Conservation (phyloP, 1,140 invertebrate genomes). For the Drosophila simulans region DNA sequence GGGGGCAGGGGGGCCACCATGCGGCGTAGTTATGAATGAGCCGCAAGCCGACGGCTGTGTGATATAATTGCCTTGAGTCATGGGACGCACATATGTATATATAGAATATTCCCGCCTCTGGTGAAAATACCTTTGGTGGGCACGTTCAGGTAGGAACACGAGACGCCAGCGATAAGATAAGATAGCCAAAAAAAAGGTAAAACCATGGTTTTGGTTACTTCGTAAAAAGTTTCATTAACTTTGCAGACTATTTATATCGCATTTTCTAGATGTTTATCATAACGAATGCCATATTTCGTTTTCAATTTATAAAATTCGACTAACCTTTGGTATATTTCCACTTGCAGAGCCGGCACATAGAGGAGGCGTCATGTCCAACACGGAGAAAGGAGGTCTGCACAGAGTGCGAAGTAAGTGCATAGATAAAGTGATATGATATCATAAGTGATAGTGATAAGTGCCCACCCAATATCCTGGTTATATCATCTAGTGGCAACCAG, state of each 20-base stretch:
- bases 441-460: conserved; percentile 17
- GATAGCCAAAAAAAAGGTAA: conserved; percentile 1
- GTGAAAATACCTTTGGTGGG: conserved; percentile 13
- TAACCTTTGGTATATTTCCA: conserved; percentile 40
- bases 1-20: conserved; percentile 11
- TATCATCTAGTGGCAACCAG: too few relatives aligned
- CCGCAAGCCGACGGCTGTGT: conserved; percentile 4
- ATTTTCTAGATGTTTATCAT: conserved; percentile 20
- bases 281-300: conserved; percentile 15
- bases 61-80: conserved; percentile 58
- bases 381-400: conserved; percentile 67
- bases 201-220: neutral
- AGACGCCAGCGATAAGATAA: conserved; percentile 42
- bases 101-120: neutral
- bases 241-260: conserved; percentile 26
- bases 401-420: conserved; percentile 70
- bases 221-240: conserved; percentile 49
- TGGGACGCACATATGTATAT: conserved; percentile 20
- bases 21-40: conserved; percentile 56
- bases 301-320: conserved; percentile 39
- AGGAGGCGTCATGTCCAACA: conserved; percentile 63
- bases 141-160: conserved; percentile 55
- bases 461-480: too few relatives aligned
- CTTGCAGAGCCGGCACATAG: conserved; percentile 41
- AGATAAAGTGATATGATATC: conserved; percentile 12